These are phyloP conservation scores for Dasyurus viverrinus DNA, from an alignment of 2,113 vertebrate genomes.

Conservation along the genomic window DNA sequence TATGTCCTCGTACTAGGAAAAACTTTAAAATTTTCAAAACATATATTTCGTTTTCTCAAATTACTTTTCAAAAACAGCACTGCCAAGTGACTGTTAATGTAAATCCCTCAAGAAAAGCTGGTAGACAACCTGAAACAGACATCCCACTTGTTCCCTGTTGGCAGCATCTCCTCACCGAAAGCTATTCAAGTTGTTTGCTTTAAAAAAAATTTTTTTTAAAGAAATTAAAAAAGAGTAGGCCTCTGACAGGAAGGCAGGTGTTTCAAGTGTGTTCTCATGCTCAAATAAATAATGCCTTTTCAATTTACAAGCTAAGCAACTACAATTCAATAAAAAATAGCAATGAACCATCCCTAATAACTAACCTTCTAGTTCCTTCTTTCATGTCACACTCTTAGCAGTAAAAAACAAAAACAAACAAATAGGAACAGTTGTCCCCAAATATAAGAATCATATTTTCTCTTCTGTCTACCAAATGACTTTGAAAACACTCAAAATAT, in stretches of 20 bases:
- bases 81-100: constrained; percentile 30
- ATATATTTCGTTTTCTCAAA: constrained; percentile 50
- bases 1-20: constrained; percentile 44
- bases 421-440: not conserved
- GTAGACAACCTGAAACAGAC: not conserved
- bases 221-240: not conserved
- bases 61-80: constrained; percentile 42
- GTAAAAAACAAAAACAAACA: not conserved
- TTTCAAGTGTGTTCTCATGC: not conserved
- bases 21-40: constrained; percentile 57
- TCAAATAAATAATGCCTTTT: not conserved
- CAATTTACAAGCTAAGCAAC: not conserved
- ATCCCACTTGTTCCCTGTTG: not conserved
- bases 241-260: not conserved
- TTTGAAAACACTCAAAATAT: not conserved
- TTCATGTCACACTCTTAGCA: not conserved
- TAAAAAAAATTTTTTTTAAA: not conserved
- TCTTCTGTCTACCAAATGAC: not conserved
- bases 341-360: not conserved
- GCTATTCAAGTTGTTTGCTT: not conserved
- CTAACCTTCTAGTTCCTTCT: not conserved
- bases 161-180: not conserved
- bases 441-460: not conserved
- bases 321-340: not conserved
- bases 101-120: not conserved